These are phyloP conservation scores for Cichladusa arquata DNA, from an alignment of 2,113 vertebrate genomes.

Conservation along the genomic window DNA sequence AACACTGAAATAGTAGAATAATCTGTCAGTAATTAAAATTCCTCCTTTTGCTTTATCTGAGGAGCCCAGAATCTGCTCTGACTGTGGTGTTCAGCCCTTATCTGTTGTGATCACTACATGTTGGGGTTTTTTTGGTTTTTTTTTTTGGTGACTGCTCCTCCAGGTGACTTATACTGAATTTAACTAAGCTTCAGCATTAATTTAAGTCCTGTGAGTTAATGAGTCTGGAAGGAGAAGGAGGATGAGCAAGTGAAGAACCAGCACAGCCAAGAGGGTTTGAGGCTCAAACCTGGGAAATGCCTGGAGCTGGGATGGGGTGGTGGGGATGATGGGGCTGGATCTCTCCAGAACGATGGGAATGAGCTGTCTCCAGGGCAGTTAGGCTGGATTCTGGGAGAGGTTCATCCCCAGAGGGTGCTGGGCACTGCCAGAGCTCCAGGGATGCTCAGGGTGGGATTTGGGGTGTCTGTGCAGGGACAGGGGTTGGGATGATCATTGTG, in stretches of 20 bases:
- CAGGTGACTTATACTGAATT: neutral
- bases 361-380: neutral
- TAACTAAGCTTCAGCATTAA: neutral
- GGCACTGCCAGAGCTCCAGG: neutral
- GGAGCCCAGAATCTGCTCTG: neutral
- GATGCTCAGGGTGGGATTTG: neutral
- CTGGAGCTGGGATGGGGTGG: neutral
- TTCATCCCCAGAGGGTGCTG: neutral
- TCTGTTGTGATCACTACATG: neutral
- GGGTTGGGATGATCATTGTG: neutral
- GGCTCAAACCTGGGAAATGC: neutral
- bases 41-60: neutral
- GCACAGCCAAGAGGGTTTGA: fast-evolving
- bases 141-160: neutral
- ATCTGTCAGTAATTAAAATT: constrained; percentile 31
- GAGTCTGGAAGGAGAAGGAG: neutral
- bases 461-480: fast-evolving
- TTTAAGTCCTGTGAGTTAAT: neutral
- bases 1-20: neutral
- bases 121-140: no score
- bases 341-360: neutral
- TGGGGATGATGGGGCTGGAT: neutral
- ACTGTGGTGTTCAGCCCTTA: neutral
- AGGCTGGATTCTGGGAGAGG: fast-evolving
- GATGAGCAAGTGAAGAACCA: neutral